Conservation (phyloP, 2,888 invertebrate species). For the Ceriagrion tenellum region DNA sequence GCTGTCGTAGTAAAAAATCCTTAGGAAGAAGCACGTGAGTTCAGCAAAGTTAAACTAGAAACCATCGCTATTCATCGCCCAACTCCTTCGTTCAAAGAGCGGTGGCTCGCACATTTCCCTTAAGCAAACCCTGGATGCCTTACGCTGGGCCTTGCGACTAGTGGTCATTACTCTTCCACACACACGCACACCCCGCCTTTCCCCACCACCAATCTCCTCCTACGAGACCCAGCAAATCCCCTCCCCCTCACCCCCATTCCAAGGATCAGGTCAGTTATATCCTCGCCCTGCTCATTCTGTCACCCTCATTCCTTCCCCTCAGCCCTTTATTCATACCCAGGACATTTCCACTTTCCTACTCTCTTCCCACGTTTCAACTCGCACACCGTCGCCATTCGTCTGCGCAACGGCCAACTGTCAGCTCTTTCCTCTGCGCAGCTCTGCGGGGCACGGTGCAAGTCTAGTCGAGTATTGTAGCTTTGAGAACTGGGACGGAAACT, state of each 20-base stretch:
- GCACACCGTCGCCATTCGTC: no score
- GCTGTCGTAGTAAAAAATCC: no score
- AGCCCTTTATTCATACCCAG: not conserved
- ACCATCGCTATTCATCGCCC: no score
- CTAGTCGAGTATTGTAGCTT: no score
- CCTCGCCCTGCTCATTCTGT: not conserved
- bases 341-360: not conserved
- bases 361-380: no score
- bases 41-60: no score
- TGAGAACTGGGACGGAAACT: no score
- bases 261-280: conserved; percentile 27
- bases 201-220: not conserved
- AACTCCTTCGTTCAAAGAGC: not conserved
- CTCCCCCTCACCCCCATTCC: not conserved
- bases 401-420: no score
- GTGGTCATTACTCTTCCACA: conserved; percentile 26
- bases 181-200: not conserved
- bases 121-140: conserved; percentile 45
- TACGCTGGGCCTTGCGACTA: not conserved
- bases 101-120: not conserved
- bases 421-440: no score
- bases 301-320: not conserved
- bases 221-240: no score
- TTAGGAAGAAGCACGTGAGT: no score
- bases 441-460: no score